Percentiles rank a stretch among this genome's conserved stretches.
Conservation (phyloP, 2,113 vertebrate genomes). For the Nesogale talazaci region DNA sequence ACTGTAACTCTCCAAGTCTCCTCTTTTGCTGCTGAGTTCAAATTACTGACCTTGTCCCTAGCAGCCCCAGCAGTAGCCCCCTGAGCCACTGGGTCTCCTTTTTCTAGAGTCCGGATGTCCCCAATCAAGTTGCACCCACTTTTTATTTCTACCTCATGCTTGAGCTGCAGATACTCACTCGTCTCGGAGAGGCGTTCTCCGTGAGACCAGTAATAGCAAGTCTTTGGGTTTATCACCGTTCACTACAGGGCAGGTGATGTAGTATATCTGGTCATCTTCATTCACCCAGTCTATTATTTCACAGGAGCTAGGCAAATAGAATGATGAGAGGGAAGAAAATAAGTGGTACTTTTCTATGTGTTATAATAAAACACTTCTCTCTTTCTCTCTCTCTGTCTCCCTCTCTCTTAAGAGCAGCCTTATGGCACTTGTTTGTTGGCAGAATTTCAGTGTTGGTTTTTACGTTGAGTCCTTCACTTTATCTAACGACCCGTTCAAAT, state of each 20-base stretch:
- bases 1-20: too few species aligned
- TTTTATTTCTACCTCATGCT: not conserved
- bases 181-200: conserved; percentile 80
- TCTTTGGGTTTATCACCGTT: conserved; percentile 82
- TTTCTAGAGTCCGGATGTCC: not conserved
- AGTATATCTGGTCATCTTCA: conserved; percentile 87
- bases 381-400: too few species aligned
- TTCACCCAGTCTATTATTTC: conserved; percentile 80
- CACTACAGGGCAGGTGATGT: conserved; percentile 78
- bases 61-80: too few species aligned
- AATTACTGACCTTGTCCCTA: too few species aligned
- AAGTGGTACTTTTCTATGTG: not conserved
- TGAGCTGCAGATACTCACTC: conserved; percentile 79
- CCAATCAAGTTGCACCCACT: not conserved
- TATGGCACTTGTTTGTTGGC: not conserved
- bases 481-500: not conserved
- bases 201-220: conserved; percentile 86
- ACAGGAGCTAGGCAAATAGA: conserved; percentile 82
- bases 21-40: too few species aligned
- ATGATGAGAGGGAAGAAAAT: not conserved
- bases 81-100: too few species aligned
- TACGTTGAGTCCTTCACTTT: not conserved
- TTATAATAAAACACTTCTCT: not conserved
- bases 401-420: too few species aligned
- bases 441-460: not conserved